These are phyloP conservation scores for Pseudachorutes palmiensis DNA, from an alignment of 1,140 invertebrate genomes.

Conservation along the genomic window DNA sequence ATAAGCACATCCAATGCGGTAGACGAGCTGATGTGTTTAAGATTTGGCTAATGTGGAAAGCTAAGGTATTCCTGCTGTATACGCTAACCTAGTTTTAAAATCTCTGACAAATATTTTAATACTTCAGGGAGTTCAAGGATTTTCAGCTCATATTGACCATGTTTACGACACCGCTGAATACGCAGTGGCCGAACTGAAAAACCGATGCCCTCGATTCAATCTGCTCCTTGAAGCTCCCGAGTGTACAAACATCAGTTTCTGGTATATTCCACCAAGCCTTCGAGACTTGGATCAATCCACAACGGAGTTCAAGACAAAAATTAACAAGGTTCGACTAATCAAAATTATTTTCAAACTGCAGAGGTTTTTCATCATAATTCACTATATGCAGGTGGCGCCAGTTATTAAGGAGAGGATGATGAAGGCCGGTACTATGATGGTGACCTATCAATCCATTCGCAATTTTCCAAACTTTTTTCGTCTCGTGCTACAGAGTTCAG, in stretches of 20 bases:
- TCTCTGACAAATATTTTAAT: slow-evolving; percentile 12
- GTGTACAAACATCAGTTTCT: slow-evolving; percentile 91
- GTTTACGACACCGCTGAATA: slow-evolving; percentile 64
- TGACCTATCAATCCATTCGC: slow-evolving; percentile 82
- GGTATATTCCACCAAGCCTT: slow-evolving; percentile 79
- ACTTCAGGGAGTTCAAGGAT: slow-evolving; percentile 58
- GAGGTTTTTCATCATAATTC: background rate
- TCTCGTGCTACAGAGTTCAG: slow-evolving; percentile 83
- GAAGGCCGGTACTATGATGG: slow-evolving; percentile 85
- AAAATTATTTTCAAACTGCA: slow-evolving; percentile 9
- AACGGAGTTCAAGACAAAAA: slow-evolving; percentile 55
- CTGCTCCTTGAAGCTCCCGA: slow-evolving; percentile 70
- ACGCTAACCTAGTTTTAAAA: background rate
- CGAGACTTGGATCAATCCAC: slow-evolving; percentile 49
- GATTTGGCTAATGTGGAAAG: slow-evolving; percentile 97
- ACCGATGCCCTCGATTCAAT: slow-evolving; percentile 57
- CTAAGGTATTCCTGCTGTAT: too few relatives aligned
- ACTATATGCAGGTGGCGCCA: slow-evolving; percentile 60
- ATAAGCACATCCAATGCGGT: slow-evolving; percentile 88
- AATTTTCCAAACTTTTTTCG: slow-evolving; percentile 84
- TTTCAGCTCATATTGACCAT: slow-evolving; percentile 69
- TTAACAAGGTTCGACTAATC: slow-evolving; percentile 56
- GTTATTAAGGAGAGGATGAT: slow-evolving; percentile 91
- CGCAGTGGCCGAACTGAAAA: slow-evolving; percentile 59
- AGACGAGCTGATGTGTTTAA: slow-evolving; percentile 89